Evolutionary conservation across 2,888 invertebrate species (phyloP).

Genomic region (Pinctada fucata): DNA sequence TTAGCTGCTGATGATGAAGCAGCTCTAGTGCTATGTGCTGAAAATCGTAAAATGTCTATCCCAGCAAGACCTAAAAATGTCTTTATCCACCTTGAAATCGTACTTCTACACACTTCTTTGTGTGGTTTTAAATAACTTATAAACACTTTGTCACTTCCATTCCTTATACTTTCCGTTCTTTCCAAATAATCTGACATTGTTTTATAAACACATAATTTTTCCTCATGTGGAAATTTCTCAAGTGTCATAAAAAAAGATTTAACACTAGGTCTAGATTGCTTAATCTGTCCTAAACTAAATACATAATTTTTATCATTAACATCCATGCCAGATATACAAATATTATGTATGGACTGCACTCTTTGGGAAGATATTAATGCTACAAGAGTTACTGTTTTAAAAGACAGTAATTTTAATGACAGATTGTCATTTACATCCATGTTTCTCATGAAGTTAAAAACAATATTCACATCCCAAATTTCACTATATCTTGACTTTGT

Average conservation of each 20-base stretch:
- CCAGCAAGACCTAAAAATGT: not conserved
- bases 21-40: no score
- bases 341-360: conserved; percentile 12
- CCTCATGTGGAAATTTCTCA: no score
- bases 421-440: conserved; percentile 1
- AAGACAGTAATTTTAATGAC: not conserved
- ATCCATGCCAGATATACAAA: conserved; percentile 1
- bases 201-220: conserved; percentile 16
- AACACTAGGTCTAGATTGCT: not conserved
- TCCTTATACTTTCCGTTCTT: conserved; percentile 7
- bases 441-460: conserved; percentile 18
- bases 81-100: not conserved
- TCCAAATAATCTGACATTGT: conserved; percentile 10
- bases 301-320: conserved; percentile 7
- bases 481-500: conserved; percentile 19
- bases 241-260: no score
- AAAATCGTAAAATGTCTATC: not conserved
- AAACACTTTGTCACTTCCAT: conserved; percentile 1
- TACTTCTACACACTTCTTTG: conserved; percentile 5
- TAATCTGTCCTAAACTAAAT: conserved; percentile 12
- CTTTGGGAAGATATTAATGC: conserved; percentile 1
- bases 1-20: no score
- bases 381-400: conserved; percentile 1
- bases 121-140: conserved; percentile 20
- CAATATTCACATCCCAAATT: conserved; percentile 12